Base-by-base conservation (phyloP, 1,140 invertebrate species). In the Penaeus japonicus region DNA sequence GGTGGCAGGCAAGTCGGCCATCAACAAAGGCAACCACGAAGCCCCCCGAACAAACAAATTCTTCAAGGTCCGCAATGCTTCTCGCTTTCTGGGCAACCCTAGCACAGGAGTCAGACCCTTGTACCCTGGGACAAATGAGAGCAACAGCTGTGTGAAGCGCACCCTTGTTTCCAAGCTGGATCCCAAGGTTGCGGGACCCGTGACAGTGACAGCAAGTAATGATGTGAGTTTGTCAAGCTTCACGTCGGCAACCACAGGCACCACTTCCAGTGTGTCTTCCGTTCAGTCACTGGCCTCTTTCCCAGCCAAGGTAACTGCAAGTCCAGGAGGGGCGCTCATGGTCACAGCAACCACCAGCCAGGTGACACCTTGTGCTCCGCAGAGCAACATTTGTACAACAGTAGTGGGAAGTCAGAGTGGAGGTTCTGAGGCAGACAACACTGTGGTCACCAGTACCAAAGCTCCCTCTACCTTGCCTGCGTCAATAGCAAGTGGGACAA, bases 41-140 rank as follows among this genome's bases (percentile, higher is more conserved):
- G 65, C 73, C 4, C 89, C 86, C 53, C 89, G 89, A 18, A 82
- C 90, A 20, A 90, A 89, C 77, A 90, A 90, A 65, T 85, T 90
- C 70, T 90, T 90, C 83, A 90, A 90, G 59, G 86, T 83, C 32
- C 82, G 90, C 55, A 90, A 90, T 85, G 81, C 81, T 78, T 81
- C 89, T 5, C 81, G 75, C 27, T 79, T 84, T 47, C 54, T 82
- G 22, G 57, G 75, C 2, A 80, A 81, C 54, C 54, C 35, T 24
- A 80, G 57, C 24, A 55, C 84, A 1, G 73, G 73, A 20, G 84
- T 77, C 2, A 73, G 59, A 18, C 47, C 87, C 22, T 27, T 75
- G 62, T 78, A 24, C 10, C 7, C 30, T 1, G 47, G 30, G 24
- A n/a, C 65, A 18, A 62, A 30, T 57, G 73, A 83, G 24, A 70